Evolutionary conservation across 2,113 vertebrate genomes (phyloP).

Genomic region (Crotalus helleri): DNA sequence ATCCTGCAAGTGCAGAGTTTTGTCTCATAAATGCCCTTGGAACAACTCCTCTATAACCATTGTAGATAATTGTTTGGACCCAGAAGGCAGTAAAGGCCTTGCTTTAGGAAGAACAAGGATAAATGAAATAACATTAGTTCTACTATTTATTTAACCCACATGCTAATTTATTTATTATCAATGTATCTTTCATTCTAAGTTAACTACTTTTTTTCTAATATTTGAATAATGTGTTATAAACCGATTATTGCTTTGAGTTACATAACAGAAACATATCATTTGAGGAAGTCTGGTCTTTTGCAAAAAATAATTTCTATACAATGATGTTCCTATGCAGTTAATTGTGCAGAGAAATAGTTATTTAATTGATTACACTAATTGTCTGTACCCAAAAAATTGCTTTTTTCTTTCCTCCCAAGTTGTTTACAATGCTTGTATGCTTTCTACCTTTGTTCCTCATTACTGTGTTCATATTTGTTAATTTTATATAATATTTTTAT

Average conservation of each 20-base stretch:
- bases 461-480: neutral
- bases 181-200: conserved; percentile 53
- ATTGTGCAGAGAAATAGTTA: neutral
- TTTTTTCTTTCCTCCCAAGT: neutral
- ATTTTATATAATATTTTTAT: neutral
- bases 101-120: conserved; percentile 43
- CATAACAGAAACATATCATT: conserved; percentile 28
- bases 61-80: neutral
- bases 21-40: neutral
- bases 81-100: neutral
- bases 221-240: conserved; percentile 42
- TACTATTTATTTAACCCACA: conserved; percentile 59
- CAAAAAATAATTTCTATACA: conserved; percentile 24
- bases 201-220: conserved; percentile 46
- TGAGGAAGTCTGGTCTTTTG: neutral
- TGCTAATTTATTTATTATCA: conserved; percentile 63
- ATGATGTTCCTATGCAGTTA: neutral
- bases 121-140: conserved; percentile 59
- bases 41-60: neutral
- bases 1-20: neutral
- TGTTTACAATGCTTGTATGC: neutral
- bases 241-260: conserved; percentile 21
- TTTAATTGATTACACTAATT: neutral
- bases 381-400: neutral
- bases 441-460: neutral